Percentiles rank a stretch among this genome's conserved stretches.
phyloP scores from a whole-genome alignment of 2,797 vertebrate species.

The Cryptoprocta ferox region DNA sequence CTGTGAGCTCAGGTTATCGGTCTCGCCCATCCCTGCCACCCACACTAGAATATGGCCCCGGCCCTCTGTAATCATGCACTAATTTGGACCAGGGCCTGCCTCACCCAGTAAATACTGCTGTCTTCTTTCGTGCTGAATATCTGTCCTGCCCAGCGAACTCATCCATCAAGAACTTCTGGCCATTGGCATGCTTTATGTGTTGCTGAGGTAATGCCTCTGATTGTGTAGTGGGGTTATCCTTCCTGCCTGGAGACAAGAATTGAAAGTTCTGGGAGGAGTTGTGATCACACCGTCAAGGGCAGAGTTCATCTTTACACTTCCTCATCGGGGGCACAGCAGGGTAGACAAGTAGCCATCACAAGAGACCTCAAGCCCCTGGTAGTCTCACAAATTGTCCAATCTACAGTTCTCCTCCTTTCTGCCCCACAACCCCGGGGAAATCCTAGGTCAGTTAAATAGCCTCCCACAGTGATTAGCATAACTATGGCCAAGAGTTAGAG shows the following conservation, averaged over 20 bases:
- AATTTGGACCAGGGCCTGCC: not conserved
- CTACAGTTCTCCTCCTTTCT: constrained; percentile 22
- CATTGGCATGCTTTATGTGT: not conserved
- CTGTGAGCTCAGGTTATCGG: not conserved
- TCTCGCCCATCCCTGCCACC: not conserved
- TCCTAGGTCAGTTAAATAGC: not conserved
- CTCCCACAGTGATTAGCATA: not conserved
- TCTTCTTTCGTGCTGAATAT: constrained; percentile 1
- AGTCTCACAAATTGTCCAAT: not conserved
- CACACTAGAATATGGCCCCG: not conserved
- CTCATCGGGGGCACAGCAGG: not conserved
- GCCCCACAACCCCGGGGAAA: not conserved
- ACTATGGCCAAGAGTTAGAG: not conserved
- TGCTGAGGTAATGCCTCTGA: not conserved
- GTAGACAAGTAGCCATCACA: not conserved
- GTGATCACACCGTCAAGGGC: not conserved
- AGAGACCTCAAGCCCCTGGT: not conserved
- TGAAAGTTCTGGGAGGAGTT: not conserved
- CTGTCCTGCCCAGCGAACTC: not conserved
- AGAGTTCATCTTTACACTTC: not conserved
- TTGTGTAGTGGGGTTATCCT: not conserved
- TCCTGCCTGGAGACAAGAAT: not conserved
- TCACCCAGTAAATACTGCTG: not conserved
- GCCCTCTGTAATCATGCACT: not conserved
- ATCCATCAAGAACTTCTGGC: not conserved